Evolutionary conservation across 2,113 vertebrate genomes (phyloP).

Genomic region (Typhlomys cinereus): DNA sequence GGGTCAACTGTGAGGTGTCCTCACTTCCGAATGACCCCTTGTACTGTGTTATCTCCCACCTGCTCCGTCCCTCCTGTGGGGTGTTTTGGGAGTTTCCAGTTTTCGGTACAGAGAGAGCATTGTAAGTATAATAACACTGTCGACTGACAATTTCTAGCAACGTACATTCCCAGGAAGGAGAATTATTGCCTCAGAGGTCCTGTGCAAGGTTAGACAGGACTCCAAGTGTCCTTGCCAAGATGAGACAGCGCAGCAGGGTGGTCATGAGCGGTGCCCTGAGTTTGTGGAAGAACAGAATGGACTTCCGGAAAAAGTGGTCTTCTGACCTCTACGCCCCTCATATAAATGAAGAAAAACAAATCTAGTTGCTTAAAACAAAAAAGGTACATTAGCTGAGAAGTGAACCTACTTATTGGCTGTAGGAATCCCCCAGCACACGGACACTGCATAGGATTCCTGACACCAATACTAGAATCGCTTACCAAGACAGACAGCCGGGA

Average conservation of each 20-base stretch:
- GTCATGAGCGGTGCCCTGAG: too few species aligned
- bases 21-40: background rate
- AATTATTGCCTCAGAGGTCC: background rate
- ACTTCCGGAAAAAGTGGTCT: too few species aligned
- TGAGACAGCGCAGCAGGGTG: too few species aligned
- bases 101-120: background rate
- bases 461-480: fast-evolving
- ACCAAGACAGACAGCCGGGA: background rate
- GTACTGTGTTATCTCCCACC: fast-evolving
- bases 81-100: conserved; percentile 54
- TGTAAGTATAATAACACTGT: background rate
- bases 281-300: too few species aligned
- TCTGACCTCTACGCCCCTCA: too few species aligned
- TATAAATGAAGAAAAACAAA: too few species aligned
- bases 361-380: too few species aligned
- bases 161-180: background rate
- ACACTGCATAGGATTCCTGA: background rate
- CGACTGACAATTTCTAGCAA: background rate
- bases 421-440: background rate
- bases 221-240: background rate
- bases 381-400: background rate
- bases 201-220: background rate
- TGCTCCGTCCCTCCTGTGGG: background rate
- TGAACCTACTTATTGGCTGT: too few species aligned
- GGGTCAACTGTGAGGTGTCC: background rate